Percentiles rank a stretch among this genome's conserved stretches.
phyloP scores from a whole-genome alignment of 2,888 invertebrate genomes.

The Brachylomia viminalis region DNA sequence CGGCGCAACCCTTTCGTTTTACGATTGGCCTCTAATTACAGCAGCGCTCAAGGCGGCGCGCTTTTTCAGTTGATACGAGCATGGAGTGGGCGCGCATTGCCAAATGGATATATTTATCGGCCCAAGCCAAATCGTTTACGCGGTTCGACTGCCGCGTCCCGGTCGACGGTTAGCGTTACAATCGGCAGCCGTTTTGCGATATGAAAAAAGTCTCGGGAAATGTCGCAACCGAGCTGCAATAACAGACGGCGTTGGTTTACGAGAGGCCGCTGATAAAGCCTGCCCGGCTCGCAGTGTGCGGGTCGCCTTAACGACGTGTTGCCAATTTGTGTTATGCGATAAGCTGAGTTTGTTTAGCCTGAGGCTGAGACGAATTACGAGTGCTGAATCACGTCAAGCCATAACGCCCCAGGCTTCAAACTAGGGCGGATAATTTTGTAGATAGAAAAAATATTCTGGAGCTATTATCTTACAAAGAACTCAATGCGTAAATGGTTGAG shows the following conservation, averaged over 20 bases:
- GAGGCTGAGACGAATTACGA: conserved; percentile 83
- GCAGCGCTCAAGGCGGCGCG: conserved; percentile 86
- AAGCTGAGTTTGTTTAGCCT: conserved; percentile 89
- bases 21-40: conserved; percentile 90
- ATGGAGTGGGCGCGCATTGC: conserved; percentile 79
- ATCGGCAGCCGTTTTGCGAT: conserved; percentile 80
- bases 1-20: conserved; percentile 89
- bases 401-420: conserved; percentile 72
- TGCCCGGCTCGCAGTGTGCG: conserved; percentile 81
- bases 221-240: conserved; percentile 84
- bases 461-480: conserved; percentile 48
- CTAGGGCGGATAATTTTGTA: conserved; percentile 65
- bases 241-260: conserved; percentile 88
- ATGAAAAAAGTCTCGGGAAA: conserved; percentile 87
- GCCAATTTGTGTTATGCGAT: conserved; percentile 90
- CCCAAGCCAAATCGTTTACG: conserved; percentile 84
- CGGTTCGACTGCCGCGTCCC: conserved; percentile 78
- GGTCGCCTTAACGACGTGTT: conserved; percentile 89
- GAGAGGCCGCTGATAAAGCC: conserved; percentile 87
- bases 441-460: conserved; percentile 67
- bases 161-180: conserved; percentile 76
- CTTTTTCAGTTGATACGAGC: conserved; percentile 86
- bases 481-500: conserved; percentile 33
- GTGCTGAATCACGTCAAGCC: conserved; percentile 79
- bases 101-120: conserved; percentile 88